Percentiles rank a stretch among this genome's conserved stretches.
Conservation (phyloP, 2,888 invertebrate genomes). For the Tetramorium bicarinatum region DNA sequence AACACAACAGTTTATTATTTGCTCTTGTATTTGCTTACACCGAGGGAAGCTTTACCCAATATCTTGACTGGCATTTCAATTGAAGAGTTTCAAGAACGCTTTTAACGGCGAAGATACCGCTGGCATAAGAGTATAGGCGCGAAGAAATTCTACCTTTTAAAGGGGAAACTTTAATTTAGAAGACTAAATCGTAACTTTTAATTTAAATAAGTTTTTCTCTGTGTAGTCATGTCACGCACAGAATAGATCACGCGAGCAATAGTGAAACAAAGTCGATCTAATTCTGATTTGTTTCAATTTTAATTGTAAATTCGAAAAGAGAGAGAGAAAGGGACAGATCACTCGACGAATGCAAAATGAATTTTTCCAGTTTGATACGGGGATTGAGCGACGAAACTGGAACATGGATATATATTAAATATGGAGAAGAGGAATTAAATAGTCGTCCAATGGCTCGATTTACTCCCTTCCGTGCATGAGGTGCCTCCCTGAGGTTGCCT, state of each 20-base stretch:
- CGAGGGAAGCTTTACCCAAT: background rate
- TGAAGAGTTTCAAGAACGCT: background rate
- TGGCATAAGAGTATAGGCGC: background rate
- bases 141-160: background rate
- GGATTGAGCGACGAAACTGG: background rate
- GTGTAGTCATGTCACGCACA: background rate
- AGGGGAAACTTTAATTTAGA: background rate
- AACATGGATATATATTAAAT: slow-evolving; percentile 23
- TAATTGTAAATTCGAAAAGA: background rate
- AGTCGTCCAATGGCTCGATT: background rate
- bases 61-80: slow-evolving; percentile 16
- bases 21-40: background rate
- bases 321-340: background rate
- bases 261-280: background rate
- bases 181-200: slow-evolving; percentile 1
- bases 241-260: background rate
- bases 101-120: background rate
- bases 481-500: too few relatives aligned
- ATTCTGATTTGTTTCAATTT: background rate
- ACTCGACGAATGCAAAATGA: background rate
- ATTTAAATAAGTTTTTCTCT: slow-evolving; percentile 15
- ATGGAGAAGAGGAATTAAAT: slow-evolving; percentile 27
- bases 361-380: background rate
- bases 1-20: slow-evolving; percentile 10
- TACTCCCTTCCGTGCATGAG: background rate